Percentiles rank a stretch among this genome's conserved stretches.
phyloP scores from a whole-genome alignment of 2,888 invertebrate species.

The Gymnosoma rotundatum region DNA sequence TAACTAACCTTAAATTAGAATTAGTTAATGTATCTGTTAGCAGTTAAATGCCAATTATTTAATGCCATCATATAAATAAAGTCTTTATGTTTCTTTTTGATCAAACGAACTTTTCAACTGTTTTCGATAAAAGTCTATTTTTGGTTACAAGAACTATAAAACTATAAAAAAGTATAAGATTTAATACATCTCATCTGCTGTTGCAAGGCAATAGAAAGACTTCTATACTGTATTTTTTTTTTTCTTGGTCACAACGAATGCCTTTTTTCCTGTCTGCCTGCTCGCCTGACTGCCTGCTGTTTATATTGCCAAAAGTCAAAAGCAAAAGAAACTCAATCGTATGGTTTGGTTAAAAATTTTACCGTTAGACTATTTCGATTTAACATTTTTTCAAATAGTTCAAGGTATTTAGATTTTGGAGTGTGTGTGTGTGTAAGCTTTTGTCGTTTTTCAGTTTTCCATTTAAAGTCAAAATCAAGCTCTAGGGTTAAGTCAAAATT shows the following conservation, averaged over 20 bases:
- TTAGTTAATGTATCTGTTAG: too few relatives aligned
- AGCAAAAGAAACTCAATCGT: slow-evolving; percentile 48
- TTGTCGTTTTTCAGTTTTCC: slow-evolving; percentile 10
- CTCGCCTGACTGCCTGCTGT: slow-evolving; percentile 33
- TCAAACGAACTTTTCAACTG: slow-evolving; percentile 8
- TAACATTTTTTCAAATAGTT: slow-evolving; percentile 1
- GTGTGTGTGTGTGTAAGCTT: slow-evolving; percentile 1
- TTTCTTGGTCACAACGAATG: too few relatives aligned
- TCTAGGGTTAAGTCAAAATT: slow-evolving; percentile 45
- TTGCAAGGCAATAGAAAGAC: slow-evolving; percentile 8
- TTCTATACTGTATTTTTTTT: slow-evolving; percentile 3
- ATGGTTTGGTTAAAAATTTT: slow-evolving; percentile 42
- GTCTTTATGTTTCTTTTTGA: not conserved
- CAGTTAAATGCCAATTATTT: not conserved
- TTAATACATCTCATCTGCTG: slow-evolving; percentile 4
- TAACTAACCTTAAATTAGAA: too few relatives aligned
- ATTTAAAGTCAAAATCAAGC: slow-evolving; percentile 33
- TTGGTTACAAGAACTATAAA: not conserved
- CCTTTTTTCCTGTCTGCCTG: not conserved
- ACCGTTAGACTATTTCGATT: slow-evolving; percentile 40
- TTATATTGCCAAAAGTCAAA: slow-evolving; percentile 62
- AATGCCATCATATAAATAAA: slow-evolving; percentile 4
- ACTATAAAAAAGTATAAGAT: too few relatives aligned
- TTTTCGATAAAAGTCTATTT: slow-evolving; percentile 13
- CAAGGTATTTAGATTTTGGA: slow-evolving; percentile 27